phyloP scores from a whole-genome alignment of 2,113 vertebrate species.

The Delphinapterus leucas region DNA sequence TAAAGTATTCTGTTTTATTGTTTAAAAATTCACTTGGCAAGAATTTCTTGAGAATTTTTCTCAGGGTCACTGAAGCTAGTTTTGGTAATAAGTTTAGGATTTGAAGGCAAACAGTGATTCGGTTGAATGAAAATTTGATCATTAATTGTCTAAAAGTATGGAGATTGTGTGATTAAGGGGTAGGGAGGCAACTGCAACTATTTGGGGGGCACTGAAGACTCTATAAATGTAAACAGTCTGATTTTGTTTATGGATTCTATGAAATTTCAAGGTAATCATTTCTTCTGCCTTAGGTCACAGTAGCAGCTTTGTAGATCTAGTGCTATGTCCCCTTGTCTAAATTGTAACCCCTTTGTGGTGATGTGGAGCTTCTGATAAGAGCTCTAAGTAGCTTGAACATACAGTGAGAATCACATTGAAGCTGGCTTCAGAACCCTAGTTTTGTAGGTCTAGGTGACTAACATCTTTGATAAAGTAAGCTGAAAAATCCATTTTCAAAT shows the following conservation, averaged over 20 bases:
- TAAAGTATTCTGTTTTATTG: constrained; percentile 19
- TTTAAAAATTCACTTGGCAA: constrained; percentile 23
- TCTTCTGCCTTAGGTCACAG: not conserved
- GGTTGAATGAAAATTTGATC: constrained; percentile 1
- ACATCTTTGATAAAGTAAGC: not conserved
- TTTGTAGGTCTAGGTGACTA: not conserved
- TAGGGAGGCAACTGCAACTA: not conserved
- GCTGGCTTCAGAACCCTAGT: not conserved
- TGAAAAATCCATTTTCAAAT: not conserved
- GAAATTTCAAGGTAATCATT: not conserved
- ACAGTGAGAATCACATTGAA: not conserved
- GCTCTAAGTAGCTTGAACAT: not conserved
- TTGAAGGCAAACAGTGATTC: not conserved
- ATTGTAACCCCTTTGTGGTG: not conserved
- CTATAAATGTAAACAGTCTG: not conserved
- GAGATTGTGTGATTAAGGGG: not conserved
- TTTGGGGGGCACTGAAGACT: not conserved
- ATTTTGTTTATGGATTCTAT: not conserved
- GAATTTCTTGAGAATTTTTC: not conserved
- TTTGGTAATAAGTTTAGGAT: constrained; percentile 11
- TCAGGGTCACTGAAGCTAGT: not conserved
- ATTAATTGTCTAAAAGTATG: not conserved
- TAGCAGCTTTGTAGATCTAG: not conserved
- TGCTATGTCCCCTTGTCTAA: not conserved
- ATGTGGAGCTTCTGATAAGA: not conserved